Base-by-base conservation (phyloP, 2,797 vertebrate genomes). In the Pteronotus mesoamericanus region DNA sequence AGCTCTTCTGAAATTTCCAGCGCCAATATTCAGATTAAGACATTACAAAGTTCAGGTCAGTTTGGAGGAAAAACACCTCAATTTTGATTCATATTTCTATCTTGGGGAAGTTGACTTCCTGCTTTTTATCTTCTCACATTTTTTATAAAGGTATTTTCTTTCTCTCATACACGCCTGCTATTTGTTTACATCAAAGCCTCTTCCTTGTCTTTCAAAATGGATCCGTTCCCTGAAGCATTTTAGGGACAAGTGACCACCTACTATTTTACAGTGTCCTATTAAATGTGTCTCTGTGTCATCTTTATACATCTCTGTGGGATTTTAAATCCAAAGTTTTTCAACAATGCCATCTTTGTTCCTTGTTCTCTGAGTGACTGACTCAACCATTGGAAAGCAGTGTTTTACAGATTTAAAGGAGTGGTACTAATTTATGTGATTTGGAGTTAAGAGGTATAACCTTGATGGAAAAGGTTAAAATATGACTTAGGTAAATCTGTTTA, bases 101-200 rank as follows among this genome's bases (percentile, higher is more conserved):
- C 53, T 86, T 77, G 46, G 86, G 55, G 95, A 93, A 46, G 3
- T 68, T 72, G n/a, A 59, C 64, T 72, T 87, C 26, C 48, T 94
- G 83, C n/a, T 42, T 91, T 91, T 86, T 64, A 94, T 86, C 79
- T 83, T 83, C 86, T 93, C 53, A 80, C 32, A 44, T 53, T n/a
- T 96, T 77, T 89, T 91, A 85, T 86, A 74, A 89, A 75, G 59
- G 3, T 64, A 10, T 86, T 69, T 97, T 84, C 57, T 89, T 75
- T 94, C 59, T 89, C 16, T 75, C 69, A 74, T 16, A 34, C 18
- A 79, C 51, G 34, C 51, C 79, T 96, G 87, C 10, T 22, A 44
- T 90, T 87, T 90, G 51, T 87, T 75, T 74, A 24, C 85, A 64
- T 61, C 34, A 93, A 93, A 95, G 39, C 61, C 39, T 80, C 24